Percentiles rank a stretch among this genome's conserved stretches.
phyloP scores from a whole-genome alignment of 2,113 vertebrate genomes.

The Oncorhynchus masou region DNA sequence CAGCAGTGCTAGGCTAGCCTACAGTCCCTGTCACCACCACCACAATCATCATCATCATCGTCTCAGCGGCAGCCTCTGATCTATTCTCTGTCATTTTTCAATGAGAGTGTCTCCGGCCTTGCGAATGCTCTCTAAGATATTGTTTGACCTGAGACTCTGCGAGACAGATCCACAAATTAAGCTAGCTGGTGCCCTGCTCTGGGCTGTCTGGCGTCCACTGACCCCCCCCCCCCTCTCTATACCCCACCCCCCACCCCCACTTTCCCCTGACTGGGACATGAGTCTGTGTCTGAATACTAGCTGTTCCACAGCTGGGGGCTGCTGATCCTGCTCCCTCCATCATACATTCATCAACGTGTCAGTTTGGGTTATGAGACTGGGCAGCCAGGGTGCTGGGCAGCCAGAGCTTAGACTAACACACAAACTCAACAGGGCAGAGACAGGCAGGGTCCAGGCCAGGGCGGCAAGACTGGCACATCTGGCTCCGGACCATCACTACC shows the following conservation, averaged over 20 bases:
- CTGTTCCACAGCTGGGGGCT: slow-evolving; percentile 62
- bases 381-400: slow-evolving; percentile 24
- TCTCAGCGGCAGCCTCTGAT: slow-evolving; percentile 38
- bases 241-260: neutral
- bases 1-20: slow-evolving; percentile 48
- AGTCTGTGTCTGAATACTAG: slow-evolving; percentile 54
- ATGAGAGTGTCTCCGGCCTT: neutral
- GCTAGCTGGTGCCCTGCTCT: slow-evolving; percentile 41
- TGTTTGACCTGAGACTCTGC: slow-evolving; percentile 42
- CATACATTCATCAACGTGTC: slow-evolving; percentile 74
- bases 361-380: slow-evolving; percentile 58
- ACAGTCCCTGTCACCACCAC: slow-evolving; percentile 35
- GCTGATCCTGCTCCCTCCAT: slow-evolving; percentile 59
- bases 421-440: neutral
- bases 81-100: slow-evolving; percentile 43
- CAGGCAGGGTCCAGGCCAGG: neutral
- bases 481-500: neutral
- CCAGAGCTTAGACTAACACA: slow-evolving; percentile 43
- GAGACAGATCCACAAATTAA: slow-evolving; percentile 44
- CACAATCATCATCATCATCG: slow-evolving; percentile 16
- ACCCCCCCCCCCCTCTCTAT: slow-evolving; percentile 21
- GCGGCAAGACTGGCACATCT: neutral
- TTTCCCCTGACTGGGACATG: neutral
- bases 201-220: slow-evolving; percentile 41
- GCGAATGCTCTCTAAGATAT: slow-evolving; percentile 39